Evolutionary conservation across 2,888 invertebrate species (phyloP).

Genomic region (Pollenia angustigena): DNA sequence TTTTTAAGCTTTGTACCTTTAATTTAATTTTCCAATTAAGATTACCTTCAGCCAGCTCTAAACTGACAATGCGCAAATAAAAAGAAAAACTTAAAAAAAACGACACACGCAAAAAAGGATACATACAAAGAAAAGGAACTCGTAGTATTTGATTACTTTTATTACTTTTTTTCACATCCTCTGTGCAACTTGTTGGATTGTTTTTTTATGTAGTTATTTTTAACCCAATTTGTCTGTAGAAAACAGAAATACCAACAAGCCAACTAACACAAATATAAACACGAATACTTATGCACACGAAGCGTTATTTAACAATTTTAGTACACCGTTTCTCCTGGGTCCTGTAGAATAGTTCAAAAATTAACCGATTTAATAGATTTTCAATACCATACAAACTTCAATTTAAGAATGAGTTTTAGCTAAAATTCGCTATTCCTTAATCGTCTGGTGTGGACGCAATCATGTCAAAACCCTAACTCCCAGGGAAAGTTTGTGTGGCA

Average conservation of each 20-base stretch:
- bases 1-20: background rate
- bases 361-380: too few relatives aligned
- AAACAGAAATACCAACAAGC: background rate
- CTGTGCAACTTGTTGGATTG: slow-evolving; percentile 22
- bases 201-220: slow-evolving; percentile 13
- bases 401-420: too few relatives aligned
- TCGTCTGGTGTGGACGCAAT: too few relatives aligned
- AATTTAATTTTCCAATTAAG: slow-evolving; percentile 57
- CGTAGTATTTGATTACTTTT: slow-evolving; percentile 37
- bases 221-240: slow-evolving; percentile 50
- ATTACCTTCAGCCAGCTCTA: slow-evolving; percentile 20
- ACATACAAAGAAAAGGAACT: background rate
- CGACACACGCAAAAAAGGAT: background rate
- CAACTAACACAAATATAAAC: background rate
- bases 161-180: slow-evolving; percentile 25
- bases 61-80: slow-evolving; percentile 6
- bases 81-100: background rate
- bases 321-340: background rate
- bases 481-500: too few relatives aligned
- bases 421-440: too few relatives aligned
- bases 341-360: too few relatives aligned
- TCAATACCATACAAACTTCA: too few relatives aligned
- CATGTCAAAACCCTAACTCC: too few relatives aligned
- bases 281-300: background rate
- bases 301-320: background rate